Conservation (phyloP, 2,113 vertebrate genomes). For the Acrocephalus kingi region DNA sequence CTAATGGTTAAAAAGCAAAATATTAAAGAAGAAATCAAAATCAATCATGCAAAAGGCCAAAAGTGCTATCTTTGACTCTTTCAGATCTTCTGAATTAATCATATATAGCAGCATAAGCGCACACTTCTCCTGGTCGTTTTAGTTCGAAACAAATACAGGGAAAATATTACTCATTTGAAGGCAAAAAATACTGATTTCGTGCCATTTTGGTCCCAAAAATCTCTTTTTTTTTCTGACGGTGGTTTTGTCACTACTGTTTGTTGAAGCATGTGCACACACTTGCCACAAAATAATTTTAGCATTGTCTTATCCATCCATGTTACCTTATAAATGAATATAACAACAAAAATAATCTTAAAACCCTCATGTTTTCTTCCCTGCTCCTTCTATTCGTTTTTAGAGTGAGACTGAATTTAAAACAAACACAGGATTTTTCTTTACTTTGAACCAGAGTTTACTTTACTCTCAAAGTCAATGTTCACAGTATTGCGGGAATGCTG, state of each 20-base stretch:
- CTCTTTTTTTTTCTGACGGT: neutral
- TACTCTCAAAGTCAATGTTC: neutral
- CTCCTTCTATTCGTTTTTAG: neutral
- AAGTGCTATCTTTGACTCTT: neutral
- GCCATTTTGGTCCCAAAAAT: neutral
- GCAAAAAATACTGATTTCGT: neutral
- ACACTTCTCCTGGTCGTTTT: neutral
- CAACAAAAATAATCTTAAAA: neutral
- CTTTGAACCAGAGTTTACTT: neutral
- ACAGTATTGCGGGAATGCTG: neutral
- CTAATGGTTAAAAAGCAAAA: neutral
- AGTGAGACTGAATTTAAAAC: neutral
- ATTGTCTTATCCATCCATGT: fast-evolving
- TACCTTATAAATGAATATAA: neutral
- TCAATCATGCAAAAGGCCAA: neutral
- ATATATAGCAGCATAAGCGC: neutral
- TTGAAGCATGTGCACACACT: neutral
- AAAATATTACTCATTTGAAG: neutral
- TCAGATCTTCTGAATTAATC: neutral
- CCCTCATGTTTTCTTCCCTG: neutral
- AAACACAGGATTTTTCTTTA: neutral
- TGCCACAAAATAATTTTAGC: neutral
- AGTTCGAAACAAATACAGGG: neutral
- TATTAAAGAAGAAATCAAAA: neutral
- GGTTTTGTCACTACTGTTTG: neutral